phyloP scores from a whole-genome alignment of 2,797 vertebrate species.

The Huso huso region DNA sequence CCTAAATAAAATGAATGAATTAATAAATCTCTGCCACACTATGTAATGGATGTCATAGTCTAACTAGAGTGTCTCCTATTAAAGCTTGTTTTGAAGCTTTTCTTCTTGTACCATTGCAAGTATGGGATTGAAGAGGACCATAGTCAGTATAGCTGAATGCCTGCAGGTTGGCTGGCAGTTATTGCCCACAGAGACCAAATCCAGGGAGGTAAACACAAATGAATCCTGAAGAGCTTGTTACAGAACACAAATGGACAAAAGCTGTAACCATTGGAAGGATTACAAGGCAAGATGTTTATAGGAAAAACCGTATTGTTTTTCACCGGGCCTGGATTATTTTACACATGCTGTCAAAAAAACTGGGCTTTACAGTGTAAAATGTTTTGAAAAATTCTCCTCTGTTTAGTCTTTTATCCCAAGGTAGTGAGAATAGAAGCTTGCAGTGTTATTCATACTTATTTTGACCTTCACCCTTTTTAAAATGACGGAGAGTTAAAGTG shows the following conservation, averaged over 20 bases:
- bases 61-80: neutral
- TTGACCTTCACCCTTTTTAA: conserved; percentile 63
- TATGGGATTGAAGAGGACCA: conserved; percentile 24
- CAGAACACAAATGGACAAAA: neutral
- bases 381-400: conserved; percentile 46
- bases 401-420: conserved; percentile 54
- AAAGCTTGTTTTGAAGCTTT: conserved; percentile 21
- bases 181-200: conserved; percentile 21
- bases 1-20: neutral
- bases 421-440: conserved; percentile 58
- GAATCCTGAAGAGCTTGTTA: conserved; percentile 11
- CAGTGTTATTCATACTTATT: conserved; percentile 64
- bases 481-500: conserved; percentile 70
- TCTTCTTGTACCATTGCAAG: conserved; percentile 26
- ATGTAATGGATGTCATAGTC: neutral
- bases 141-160: conserved; percentile 22
- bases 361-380: conserved; percentile 33
- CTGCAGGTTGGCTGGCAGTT: conserved; percentile 18
- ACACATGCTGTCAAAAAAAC: conserved; percentile 28
- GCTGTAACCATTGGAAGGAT: conserved; percentile 36
- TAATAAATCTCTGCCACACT: neutral
- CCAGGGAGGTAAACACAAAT: conserved; percentile 29
- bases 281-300: conserved; percentile 47
- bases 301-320: conserved; percentile 35
- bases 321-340: conserved; percentile 32